Conservation (phyloP, 2,888 invertebrate species). For the Enchytraeus crypticus region DNA sequence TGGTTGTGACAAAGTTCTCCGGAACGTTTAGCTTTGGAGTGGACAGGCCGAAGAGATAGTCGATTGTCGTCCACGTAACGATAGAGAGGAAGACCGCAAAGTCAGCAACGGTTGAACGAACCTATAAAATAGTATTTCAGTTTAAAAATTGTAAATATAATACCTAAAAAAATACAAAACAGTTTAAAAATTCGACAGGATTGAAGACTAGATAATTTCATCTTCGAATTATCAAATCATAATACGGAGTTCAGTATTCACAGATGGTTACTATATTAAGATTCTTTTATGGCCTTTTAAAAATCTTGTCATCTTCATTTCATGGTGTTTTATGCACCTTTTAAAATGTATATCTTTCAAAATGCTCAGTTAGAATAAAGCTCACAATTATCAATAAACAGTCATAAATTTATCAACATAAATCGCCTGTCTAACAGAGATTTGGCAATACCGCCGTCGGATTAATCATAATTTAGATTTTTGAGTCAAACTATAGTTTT, state of each 20-base stretch:
- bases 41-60: slow-evolving; percentile 68
- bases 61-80: slow-evolving; percentile 74
- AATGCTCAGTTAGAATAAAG: too few species aligned
- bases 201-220: not conserved
- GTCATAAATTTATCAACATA: too few species aligned
- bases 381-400: too few species aligned
- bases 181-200: not conserved
- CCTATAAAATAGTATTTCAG: slow-evolving; percentile 10
- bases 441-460: too few species aligned
- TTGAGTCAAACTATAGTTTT: not conserved
- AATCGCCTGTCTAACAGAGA: too few species aligned
- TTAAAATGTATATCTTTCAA: too few species aligned
- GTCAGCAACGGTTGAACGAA: slow-evolving; percentile 27
- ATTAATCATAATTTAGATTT: too few species aligned
- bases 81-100: slow-evolving; percentile 85
- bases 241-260: too few species aligned
- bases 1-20: slow-evolving; percentile 56
- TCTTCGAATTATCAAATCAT: not conserved
- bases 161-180: too few species aligned
- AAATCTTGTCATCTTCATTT: not conserved
- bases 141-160: too few species aligned
- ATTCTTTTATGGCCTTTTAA: too few species aligned
- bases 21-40: slow-evolving; percentile 83
- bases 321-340: not conserved
- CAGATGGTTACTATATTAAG: too few species aligned